phyloP scores from a whole-genome alignment of 2,888 invertebrate genomes.

The Sussaba pulchella region DNA sequence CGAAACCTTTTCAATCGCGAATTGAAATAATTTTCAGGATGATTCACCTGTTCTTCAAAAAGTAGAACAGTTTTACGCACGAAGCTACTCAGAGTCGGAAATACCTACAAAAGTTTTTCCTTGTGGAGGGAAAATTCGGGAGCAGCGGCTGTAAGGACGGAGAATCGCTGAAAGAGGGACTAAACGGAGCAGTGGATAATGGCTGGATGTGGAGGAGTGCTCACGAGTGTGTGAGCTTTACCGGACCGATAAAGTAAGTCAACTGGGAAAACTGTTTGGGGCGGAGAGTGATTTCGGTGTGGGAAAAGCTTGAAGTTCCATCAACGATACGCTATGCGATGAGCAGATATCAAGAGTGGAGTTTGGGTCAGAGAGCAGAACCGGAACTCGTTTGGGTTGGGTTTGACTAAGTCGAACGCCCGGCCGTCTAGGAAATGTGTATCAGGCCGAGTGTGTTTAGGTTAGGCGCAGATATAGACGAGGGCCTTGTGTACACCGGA shows the following conservation, averaged over 20 bases:
- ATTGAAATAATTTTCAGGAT: background rate
- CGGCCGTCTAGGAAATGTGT: conserved; percentile 30
- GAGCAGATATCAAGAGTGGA: background rate
- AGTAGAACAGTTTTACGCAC: background rate
- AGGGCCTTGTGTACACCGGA: conserved; percentile 42
- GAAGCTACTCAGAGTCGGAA: background rate
- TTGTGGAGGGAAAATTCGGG: background rate
- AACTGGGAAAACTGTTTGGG: conserved; percentile 46
- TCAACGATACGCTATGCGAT: conserved; percentile 19
- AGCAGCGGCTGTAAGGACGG: background rate
- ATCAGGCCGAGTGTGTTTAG: conserved; percentile 47
- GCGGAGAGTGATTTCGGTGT: conserved; percentile 38
- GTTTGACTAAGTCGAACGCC: conserved; percentile 50
- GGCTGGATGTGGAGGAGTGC: background rate
- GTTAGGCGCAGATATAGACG: conserved; percentile 28
- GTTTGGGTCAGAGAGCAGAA: conserved; percentile 25
- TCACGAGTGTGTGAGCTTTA: conserved; percentile 38
- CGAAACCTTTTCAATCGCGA: background rate
- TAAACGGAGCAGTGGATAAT: background rate
- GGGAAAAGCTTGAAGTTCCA: conserved; percentile 22
- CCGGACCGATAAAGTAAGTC: conserved; percentile 38
- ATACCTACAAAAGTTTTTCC: background rate
- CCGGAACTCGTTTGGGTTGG: conserved; percentile 42
- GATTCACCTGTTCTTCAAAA: background rate
- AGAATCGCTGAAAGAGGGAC: background rate